Base-by-base conservation (phyloP, 2,797 vertebrate genomes). In the Microctenopoma steveboyesi region DNA sequence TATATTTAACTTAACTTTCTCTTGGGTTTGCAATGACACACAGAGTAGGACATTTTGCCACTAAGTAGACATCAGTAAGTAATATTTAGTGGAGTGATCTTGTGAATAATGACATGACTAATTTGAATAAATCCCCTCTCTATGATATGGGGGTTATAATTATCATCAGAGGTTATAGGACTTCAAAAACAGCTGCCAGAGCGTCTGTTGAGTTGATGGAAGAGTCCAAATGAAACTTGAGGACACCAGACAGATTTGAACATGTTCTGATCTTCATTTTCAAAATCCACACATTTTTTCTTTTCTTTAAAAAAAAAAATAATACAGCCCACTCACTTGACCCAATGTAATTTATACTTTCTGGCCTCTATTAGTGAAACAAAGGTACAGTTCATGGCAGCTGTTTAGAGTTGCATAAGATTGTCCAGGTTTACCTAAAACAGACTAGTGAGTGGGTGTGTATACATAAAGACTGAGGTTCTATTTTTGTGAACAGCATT, bases 81-180 rank as follows among this genome's bases (percentile, higher is more conserved):
- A 79, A 87, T 79, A 84, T 88, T 86, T 86, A 86, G 79, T 79
- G 76, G 70, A 81, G 77, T 82, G 72, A 87, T 89, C 73, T 82
- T 71, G 43, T 64, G 74, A 78, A 87, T 87, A 87, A 88, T 86
- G 77, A 85, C 81, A 73, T 64, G 74, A 73, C 62, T 90, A 82
- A 91, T 89, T 89, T 89, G 74, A 90, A 89, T 90, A 88, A 85
- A 86, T 86, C 69, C 68, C 51, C 72, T 59, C 66, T 84, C 56
- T 71, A 64, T 72, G 67, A 64, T 75, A 57, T 56, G 48, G 74
- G 71, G 82, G 79, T 84, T 78, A 57, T 77, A 84, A 85, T 88
- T 79, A 89, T 82, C 69, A 83, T 78, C 71, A 65, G 82, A 84
- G 85, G 79, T 84, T 67, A 73, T 11, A 45, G 53, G 67, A 79